Base-by-base conservation (phyloP, 2,888 invertebrate genomes). In the Chloroclysta siterata region DNA sequence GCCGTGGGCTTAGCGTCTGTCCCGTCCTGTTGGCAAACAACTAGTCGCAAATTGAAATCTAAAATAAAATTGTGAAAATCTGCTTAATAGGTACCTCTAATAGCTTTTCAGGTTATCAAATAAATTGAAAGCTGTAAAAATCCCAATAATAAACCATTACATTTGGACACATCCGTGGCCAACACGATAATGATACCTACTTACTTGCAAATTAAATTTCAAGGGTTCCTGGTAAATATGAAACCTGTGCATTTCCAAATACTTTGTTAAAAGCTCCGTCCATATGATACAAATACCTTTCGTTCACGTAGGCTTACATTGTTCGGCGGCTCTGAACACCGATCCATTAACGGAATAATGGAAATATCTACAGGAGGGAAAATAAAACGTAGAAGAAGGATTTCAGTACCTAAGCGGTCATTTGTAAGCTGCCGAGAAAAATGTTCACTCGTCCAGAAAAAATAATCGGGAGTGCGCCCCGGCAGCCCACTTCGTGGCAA, bases 371-470 rank as follows among this genome's bases (percentile, higher is more conserved):
- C 82, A 81, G 82, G 80, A 84, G 82, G 75, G 79, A 84, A 84
- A 88, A 87, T 89, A 87, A 86, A 88, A 87, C 78, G 87, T 81
- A 78, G 81, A 74, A 79, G 82, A 87, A 84, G 85, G 86, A 88
- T 88, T 89, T 85, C 83, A 84, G 83, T 84, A 85, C 84, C 82
- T 85, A 85, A 89, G 85, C 85, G 88, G 89, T 87, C 87, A 89
- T 91, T 91, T 90, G 87, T 90, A 87, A 87, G 87, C 84, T 81
- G 84, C 78, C 79, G 85, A 88, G 89, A 89, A 85, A 89, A 89
- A 89, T 89, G 87, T 81, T 87, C 82, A 81, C 82, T 87, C 86
- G 84, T 78, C 84, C 78, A 85, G 87, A 88, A 89, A 89, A 89
- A 90, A 89, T 88, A 87, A 88, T 87, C 82, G 82, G 74, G 72